Evolutionary conservation across 2,888 invertebrate species (phyloP), one percentile per base, ranked within the genome.

Genomic region (Microplitis manilae): DNA sequence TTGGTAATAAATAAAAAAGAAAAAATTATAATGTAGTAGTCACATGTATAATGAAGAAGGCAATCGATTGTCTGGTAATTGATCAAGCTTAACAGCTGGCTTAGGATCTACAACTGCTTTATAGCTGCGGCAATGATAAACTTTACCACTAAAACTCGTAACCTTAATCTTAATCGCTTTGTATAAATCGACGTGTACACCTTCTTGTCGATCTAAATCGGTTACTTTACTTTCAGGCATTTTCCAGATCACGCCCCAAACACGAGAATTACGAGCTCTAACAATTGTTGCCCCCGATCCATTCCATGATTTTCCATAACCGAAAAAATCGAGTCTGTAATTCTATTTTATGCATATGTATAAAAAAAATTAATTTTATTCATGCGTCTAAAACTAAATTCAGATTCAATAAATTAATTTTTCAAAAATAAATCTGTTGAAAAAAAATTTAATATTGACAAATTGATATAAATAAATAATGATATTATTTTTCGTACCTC

Each of bases 281-380:
- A 95, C 93, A 80, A 98, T 95, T n/a, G 97, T 97, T 0, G 97
- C 97, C 0, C 94, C 93, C 6, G 94, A 92, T 9, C 98, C 98
- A 79, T 92, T 90, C 98, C 98, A 98, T 82, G 93, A 88, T 61
- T 93, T 91, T 0, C 93, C 92, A 82, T 92, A 92, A 39, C 90
- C 91, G 13, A 91, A 92, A 85, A 96, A 96, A 89, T 95, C 94
- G 50, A 96, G 88, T 80, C 93, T 92, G 85, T 94, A 94, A 83
- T 93, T 90, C 94, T 95, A 30, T 30, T 30, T 9, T 13, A 65
- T 39, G 30, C 30, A 30, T 30, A 30, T 1, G 1, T 20, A 20
- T 20, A 20, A 8, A 9, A 65, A 62, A 41, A 39, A n/a, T 2
- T 15, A 20, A 30, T 30, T 2, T 30, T 30, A 30, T 30, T 30